Base-by-base conservation (phyloP, 1,140 invertebrate species). In the Holotrichia oblita region DNA sequence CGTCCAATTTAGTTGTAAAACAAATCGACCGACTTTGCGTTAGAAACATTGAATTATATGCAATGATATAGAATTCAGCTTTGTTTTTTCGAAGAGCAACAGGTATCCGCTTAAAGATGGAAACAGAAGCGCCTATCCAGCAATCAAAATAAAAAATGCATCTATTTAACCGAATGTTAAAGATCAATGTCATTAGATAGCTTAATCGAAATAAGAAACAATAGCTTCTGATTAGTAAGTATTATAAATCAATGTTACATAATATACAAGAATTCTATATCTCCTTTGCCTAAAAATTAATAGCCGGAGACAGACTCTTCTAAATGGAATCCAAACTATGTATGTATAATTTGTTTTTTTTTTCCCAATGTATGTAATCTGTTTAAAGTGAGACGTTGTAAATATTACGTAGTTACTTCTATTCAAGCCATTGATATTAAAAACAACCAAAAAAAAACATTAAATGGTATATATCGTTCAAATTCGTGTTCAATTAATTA, bases 261-360 rank as follows among this genome's bases (percentile, higher is more conserved):
- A 64, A n/a, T 64, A 64, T n/a, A 24, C 61, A 64, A 64, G 61
- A 64, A 64, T 64, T 64, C 61, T 64, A 64, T 64, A 64, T 64
- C 61, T 64, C 61, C 22, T 48, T 64, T 64, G 61, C 61, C 61
- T 64, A 64, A 64, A 64, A 20, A 64, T 64, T 27, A 8, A 64
- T 9, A 48, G n/a, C 44, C 44, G 44, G 44, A 14, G 17, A 64
- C n/a, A 8, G 55, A 61, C 9, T 64, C 61, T 27, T 10, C 61
- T 64, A 27, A 64, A 64, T 17, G n/a, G 61, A 64, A 64, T 64
- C 20, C 17, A 64, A 64, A 64, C n/a, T n/a, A n/a, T n/a, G n/a
- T n/a, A n/a, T n/a, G n/a, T n/a, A 64, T 64, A 64, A 64, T 64
- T 64, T 17, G 14, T 27, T 27, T 22, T 20, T 14, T 64, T 64